These are phyloP conservation scores for Poecilia gillii DNA, from an alignment of 2,797 vertebrate species.

Conservation along the genomic window DNA sequence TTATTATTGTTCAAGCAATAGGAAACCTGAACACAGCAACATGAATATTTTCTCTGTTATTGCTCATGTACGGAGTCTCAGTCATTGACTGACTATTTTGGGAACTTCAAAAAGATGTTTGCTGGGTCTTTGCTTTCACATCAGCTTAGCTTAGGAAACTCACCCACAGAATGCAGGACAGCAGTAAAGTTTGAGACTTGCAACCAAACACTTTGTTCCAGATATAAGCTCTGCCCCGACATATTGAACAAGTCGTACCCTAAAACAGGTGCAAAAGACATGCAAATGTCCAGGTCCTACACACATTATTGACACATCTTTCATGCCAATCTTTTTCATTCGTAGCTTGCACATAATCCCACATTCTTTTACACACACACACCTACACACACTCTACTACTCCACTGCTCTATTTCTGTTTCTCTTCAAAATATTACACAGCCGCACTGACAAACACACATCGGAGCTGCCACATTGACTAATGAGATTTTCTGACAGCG, in stretches of 20 bases:
- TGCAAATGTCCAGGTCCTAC: background rate
- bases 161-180: background rate
- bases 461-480: constrained; percentile 61
- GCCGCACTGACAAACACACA: constrained; percentile 19
- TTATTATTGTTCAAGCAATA: background rate
- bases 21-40: background rate
- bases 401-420: constrained; percentile 22
- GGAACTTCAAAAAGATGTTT: background rate
- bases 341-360: background rate
- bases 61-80: background rate
- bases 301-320: background rate
- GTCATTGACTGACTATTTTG: background rate
- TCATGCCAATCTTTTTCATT: background rate
- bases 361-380: constrained; percentile 11
- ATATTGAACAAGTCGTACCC: background rate
- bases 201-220: background rate
- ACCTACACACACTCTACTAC: background rate
- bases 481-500: constrained; percentile 70
- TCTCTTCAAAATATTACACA: constrained; percentile 33
- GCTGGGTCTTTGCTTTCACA: background rate
- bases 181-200: background rate
- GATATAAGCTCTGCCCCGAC: background rate
- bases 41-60: background rate
- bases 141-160: background rate
- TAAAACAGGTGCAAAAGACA: background rate